These are phyloP conservation scores for Panagrolaimus sp. DNA, from an alignment of 1,140 invertebrate species.

Conservation along the genomic window DNA sequence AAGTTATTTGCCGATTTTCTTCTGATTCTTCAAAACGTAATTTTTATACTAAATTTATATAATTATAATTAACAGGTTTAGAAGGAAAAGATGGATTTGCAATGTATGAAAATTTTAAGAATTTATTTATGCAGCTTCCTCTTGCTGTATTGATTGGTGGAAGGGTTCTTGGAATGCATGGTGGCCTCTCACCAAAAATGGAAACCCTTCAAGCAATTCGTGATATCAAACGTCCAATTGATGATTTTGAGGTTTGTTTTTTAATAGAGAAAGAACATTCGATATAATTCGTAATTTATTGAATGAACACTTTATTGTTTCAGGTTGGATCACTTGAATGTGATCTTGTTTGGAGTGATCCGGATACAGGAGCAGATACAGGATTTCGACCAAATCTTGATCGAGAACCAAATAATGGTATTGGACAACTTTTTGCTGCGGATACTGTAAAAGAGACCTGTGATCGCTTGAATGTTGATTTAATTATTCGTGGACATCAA, in stretches of 20 bases:
- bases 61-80: not conserved
- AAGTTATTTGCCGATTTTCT: slow-evolving; percentile 27
- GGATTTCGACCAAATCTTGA: slow-evolving; percentile 37
- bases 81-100: slow-evolving; percentile 18
- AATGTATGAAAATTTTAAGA: slow-evolving; percentile 37
- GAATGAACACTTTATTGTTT: too few relatives aligned
- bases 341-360: slow-evolving; percentile 39
- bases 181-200: slow-evolving; percentile 40
- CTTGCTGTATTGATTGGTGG: slow-evolving; percentile 37
- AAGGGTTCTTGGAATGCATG: slow-evolving; percentile 40
- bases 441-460: slow-evolving; percentile 36
- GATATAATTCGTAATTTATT: too few relatives aligned
- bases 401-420: slow-evolving; percentile 37
- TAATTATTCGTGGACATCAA: slow-evolving; percentile 43
- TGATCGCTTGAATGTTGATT: slow-evolving; percentile 29
- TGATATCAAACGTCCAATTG: slow-evolving; percentile 34
- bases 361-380: slow-evolving; percentile 26
- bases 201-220: slow-evolving; percentile 28
- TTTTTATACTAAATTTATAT: not conserved
- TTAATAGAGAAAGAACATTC: too few relatives aligned
- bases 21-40: not conserved
- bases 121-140: slow-evolving; percentile 36
- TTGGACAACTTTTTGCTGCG: slow-evolving; percentile 36
- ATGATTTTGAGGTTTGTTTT: slow-evolving; percentile 33
- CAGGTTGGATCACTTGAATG: slow-evolving; percentile 29